These are phyloP conservation scores for Centrocercus urophasianus DNA, from an alignment of 2,113 vertebrate species.

Conservation along the genomic window DNA sequence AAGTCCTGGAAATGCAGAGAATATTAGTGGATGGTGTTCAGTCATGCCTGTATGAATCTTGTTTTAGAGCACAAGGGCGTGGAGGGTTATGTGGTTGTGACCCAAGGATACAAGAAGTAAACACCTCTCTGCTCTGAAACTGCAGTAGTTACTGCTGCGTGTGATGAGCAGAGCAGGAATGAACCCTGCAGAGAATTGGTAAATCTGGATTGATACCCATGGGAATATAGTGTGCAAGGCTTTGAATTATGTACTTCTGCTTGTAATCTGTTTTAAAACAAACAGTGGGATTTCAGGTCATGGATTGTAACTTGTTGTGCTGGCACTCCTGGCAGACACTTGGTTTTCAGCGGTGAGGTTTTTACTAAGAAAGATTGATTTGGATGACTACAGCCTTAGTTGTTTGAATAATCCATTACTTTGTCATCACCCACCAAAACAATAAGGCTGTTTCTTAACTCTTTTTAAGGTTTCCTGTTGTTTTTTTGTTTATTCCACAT, in stretches of 20 bases:
- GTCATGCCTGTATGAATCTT: background rate
- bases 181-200: background rate
- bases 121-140: background rate
- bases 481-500: background rate
- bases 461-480: background rate
- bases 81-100: background rate
- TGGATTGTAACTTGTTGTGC: background rate
- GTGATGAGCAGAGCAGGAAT: background rate
- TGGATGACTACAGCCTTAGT: background rate
- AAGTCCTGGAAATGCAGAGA: background rate
- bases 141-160: background rate
- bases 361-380: background rate
- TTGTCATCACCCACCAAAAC: background rate
- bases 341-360: background rate
- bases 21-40: background rate
- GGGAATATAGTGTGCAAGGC: background rate
- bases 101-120: background rate
- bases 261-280: background rate
- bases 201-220: rapidly evolving
- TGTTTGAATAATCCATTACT: background rate
- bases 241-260: background rate
- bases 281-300: background rate
- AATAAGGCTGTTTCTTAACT: background rate
- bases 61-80: background rate
- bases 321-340: background rate